These are phyloP conservation scores for Nerophis ophidion DNA, from an alignment of 2,113 vertebrate species.

Conservation along the genomic window DNA sequence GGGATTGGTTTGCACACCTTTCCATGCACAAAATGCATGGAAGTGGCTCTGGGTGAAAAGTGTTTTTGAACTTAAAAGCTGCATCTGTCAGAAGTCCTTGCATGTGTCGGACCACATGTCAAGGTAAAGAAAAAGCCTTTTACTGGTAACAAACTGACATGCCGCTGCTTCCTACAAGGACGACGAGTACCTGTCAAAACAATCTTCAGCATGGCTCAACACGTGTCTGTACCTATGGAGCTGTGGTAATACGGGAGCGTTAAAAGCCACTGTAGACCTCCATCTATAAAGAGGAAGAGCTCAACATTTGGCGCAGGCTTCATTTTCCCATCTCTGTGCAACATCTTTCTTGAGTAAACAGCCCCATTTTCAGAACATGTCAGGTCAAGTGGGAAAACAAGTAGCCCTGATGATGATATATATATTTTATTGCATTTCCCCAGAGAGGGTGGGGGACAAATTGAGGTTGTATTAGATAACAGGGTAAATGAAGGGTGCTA, in stretches of 20 bases:
- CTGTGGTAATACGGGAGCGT: neutral
- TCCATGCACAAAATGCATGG: too few species aligned
- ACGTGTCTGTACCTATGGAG: neutral
- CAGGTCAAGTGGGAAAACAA: constrained; percentile 67
- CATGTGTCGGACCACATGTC: constrained; percentile 3
- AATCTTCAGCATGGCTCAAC: neutral
- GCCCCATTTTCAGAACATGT: constrained; percentile 58
- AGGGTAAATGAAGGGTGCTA: constrained; percentile 16
- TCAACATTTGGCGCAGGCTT: constrained; percentile 24
- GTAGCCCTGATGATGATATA: constrained; percentile 44
- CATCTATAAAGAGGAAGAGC: constrained; percentile 1
- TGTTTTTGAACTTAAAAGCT: constrained; percentile 1
- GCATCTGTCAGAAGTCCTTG: constrained; percentile 8
- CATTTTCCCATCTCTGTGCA: constrained; percentile 31
- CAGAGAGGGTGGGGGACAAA: constrained; percentile 15
- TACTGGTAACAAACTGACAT: neutral
- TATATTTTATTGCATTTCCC: constrained; percentile 38
- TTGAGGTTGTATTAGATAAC: constrained; percentile 26
- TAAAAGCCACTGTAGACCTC: neutral
- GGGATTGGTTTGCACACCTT: too few species aligned
- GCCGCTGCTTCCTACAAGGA: neutral
- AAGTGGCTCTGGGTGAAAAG: too few species aligned
- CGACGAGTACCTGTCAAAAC: neutral
- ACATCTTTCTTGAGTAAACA: constrained; percentile 46
- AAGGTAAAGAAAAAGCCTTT: constrained; percentile 14